Percentiles rank a stretch among this genome's conserved stretches.
Evolutionary conservation across 2,888 invertebrate species (phyloP).

Genomic region (Glyphotaelius pellucidus): DNA sequence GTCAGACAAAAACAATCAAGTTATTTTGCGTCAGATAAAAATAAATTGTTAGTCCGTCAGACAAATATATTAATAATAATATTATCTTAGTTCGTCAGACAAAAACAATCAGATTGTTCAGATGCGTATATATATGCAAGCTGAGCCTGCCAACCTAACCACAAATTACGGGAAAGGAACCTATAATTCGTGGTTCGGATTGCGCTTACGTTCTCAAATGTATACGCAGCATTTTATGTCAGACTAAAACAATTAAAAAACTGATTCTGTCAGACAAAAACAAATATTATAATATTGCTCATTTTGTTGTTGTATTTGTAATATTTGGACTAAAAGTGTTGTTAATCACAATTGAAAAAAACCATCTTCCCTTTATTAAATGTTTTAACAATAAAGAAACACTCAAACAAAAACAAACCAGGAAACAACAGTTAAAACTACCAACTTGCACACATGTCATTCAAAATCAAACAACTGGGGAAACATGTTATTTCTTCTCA

Average conservation of each 20-base stretch:
- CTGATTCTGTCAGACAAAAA: neutral
- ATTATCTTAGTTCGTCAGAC: too few relatives aligned
- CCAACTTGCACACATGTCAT: neutral
- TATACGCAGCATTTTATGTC: neutral
- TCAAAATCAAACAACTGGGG: neutral
- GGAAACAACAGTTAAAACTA: neutral
- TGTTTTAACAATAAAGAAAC: neutral
- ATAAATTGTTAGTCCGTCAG: too few relatives aligned
- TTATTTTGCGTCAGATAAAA: too few relatives aligned
- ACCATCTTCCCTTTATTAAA: neutral
- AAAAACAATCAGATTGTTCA: too few relatives aligned
- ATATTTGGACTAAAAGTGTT: neutral
- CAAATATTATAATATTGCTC: neutral
- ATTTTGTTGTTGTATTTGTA: neutral
- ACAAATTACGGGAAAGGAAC: too few relatives aligned
- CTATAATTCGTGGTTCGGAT: too few relatives aligned
- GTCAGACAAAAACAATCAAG: neutral
- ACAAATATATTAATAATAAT: too few relatives aligned
- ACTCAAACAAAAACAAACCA: neutral
- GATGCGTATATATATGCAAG: too few relatives aligned
- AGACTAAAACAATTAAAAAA: neutral
- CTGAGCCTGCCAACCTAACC: too few relatives aligned
- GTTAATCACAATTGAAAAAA: neutral
- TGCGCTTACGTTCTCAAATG: too few relatives aligned
- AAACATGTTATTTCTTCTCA: neutral